Evolutionary conservation across 1,140 invertebrate species (phyloP), one percentile per base, ranked within the genome.

Genomic region (Ips nitidus): DNA sequence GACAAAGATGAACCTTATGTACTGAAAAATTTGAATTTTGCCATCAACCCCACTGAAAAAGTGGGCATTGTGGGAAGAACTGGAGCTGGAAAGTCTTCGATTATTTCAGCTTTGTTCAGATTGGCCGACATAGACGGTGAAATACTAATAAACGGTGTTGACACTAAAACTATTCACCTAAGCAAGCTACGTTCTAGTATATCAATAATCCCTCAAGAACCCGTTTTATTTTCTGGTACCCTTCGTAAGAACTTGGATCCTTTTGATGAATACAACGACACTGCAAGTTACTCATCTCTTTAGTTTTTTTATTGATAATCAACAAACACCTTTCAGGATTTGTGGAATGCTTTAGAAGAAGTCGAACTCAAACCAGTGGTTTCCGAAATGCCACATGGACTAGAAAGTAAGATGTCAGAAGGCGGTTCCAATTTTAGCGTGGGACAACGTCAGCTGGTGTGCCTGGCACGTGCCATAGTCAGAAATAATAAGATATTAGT

Each of bases 271-370:
- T 88, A 88, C 58, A 78, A 86, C 75, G 82, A 84, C 81, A 73
- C 92, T 75, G 79, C 95, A 2, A 94, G 52, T 68, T 0, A 36
- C 37, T 4, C 7, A 4, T 7, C 39, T 52, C 8, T 50, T 39
- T 8, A 47, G 45, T 1, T 36, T 37, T 52, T 64, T 41, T 52
- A n/a, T 37, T 47, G 0, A 50, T 6, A n/a, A 6, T 39, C 5
- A 40, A 59, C 37, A 52, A 52, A 38, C n/a, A 7, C 52, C 4
- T 64, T 2, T 52, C 22, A 71, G 70, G 57, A 6, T 1, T 94
- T 96, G 1, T 95, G 94, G 94, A 82, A 84, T 74, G 92, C 90
- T 1, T 81, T 97, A 39, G 91, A 93, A 75, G 88, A 92, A 71
- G 91, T 91, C 22, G 92, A 87, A 76, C 70, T 91, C 1, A 90